Evolutionary conservation across 2,113 vertebrate genomes (phyloP).

Genomic region (Nothocercus nigrocapillus): DNA sequence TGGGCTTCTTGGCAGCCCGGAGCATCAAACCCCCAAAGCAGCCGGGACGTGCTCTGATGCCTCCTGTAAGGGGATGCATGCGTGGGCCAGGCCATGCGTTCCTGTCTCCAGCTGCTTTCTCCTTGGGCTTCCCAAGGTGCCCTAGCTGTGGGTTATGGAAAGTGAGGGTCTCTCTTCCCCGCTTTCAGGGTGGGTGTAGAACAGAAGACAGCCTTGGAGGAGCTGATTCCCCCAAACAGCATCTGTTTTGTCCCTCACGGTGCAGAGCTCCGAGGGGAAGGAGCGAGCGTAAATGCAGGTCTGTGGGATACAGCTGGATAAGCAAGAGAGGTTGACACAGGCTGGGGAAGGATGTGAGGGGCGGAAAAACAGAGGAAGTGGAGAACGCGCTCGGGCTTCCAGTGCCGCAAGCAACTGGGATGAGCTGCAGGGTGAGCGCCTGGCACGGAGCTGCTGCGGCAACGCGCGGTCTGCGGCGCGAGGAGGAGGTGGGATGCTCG

Average conservation of each 20-base stretch:
- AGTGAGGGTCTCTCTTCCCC: not conserved
- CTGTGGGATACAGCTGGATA: not conserved
- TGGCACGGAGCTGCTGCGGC: not conserved
- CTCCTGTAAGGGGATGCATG: accelerated
- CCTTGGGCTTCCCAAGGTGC: not conserved
- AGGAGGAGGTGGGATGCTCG: not conserved
- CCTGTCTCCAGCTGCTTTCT: not conserved
- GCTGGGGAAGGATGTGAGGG: not conserved
- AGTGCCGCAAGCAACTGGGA: accelerated
- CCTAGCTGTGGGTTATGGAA: not conserved
- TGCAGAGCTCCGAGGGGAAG: not conserved
- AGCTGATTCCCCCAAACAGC: not conserved
- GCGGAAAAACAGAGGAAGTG: not conserved
- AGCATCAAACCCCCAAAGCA: not conserved
- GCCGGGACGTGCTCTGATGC: not conserved
- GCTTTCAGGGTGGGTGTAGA: not conserved
- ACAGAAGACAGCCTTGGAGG: not conserved
- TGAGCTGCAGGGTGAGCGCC: accelerated
- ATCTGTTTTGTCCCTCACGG: not conserved
- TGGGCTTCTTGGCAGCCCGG: not conserved
- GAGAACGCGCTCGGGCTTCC: not conserved
- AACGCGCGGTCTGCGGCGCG: not conserved
- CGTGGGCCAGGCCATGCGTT: not conserved
- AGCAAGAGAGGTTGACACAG: not conserved
- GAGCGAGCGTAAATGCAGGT: not conserved